Base-by-base conservation (phyloP, 2,888 invertebrate genomes). In the Apodemia zela region DNA sequence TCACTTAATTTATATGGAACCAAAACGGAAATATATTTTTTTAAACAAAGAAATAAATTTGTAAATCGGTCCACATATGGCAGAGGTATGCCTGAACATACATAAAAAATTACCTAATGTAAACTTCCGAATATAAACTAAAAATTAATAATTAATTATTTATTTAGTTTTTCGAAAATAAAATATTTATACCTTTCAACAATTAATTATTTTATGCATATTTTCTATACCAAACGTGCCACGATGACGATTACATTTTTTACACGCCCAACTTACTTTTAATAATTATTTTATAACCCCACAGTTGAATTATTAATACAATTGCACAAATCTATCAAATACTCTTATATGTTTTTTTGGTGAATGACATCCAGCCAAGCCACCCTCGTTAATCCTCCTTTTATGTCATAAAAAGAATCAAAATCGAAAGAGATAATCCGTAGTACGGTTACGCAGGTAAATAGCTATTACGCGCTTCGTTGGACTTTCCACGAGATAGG, bases 381-480 rank as follows among this genome's bases (percentile, higher is more conserved):
- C 73, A 73, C 78, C 83, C 81, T 73, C 72, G 74, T 75, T 81
- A 83, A 85, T 83, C 81, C 78, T 70, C 72, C 72, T 77, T 75
- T 75, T 74, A 75, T 77, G 81, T 79, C 77, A 72, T 70, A 80
- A 77, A 84, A 83, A 82, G 82, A 84, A 87, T 84, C 84, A 82
- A 82, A 82, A 81, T 80, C 79, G 75, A 78, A 66, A 78, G 73
- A 75, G 82, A 88, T 88, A 85, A 89, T 89, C 84, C 81, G 64
- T 66, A 77, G 80, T 77, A 79, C 72, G 78, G 76, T 75, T 75
- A 72, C 74, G 75, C 75, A 89, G 89, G 90, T 90, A 89, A 89
- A 85, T 89, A 89, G 87, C 89, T 89, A 91, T 91, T 89, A 90
- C 80, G 65, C 88, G 90, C 87, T 88, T 82, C 87, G 78, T 69